A percentile compares a stretch with the other conserved stretches of the same genome.
phyloP scores from a whole-genome alignment of 2,797 vertebrate genomes.

The Danio albolineatus region DNA sequence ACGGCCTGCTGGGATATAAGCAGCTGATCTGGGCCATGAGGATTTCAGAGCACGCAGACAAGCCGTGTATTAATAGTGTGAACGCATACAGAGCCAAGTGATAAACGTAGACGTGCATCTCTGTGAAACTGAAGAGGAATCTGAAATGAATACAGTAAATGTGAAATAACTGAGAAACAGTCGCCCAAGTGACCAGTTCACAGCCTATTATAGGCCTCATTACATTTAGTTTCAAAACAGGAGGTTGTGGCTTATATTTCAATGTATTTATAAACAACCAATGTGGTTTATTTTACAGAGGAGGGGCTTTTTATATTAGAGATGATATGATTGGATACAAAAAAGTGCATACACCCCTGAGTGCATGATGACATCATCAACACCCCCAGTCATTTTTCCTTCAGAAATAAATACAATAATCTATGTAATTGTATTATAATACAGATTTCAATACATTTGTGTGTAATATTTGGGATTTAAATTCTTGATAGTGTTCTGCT shows the following conservation, averaged over 20 bases:
- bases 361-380: background rate
- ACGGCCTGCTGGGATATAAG: constrained; percentile 21
- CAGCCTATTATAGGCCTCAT: background rate
- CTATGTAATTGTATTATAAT: background rate
- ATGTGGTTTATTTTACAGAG: background rate
- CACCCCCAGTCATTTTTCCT: background rate
- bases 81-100: background rate
- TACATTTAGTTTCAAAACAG: background rate
- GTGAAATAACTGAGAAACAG: background rate
- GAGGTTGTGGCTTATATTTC: background rate
- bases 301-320: background rate
- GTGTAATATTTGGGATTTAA: background rate
- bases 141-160: background rate
- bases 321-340: background rate
- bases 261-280: background rate
- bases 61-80: constrained; percentile 21
- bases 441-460: background rate
- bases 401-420: too few species aligned
- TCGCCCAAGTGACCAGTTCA: background rate
- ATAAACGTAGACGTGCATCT: background rate
- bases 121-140: background rate
- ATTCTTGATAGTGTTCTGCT: background rate
- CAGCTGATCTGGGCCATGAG: background rate
- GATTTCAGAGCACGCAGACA: background rate
- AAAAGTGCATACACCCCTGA: background rate